Percentiles rank a stretch among this genome's conserved stretches.
Evolutionary conservation across 2,888 invertebrate genomes (phyloP).

Genomic region (Noctua comes): DNA sequence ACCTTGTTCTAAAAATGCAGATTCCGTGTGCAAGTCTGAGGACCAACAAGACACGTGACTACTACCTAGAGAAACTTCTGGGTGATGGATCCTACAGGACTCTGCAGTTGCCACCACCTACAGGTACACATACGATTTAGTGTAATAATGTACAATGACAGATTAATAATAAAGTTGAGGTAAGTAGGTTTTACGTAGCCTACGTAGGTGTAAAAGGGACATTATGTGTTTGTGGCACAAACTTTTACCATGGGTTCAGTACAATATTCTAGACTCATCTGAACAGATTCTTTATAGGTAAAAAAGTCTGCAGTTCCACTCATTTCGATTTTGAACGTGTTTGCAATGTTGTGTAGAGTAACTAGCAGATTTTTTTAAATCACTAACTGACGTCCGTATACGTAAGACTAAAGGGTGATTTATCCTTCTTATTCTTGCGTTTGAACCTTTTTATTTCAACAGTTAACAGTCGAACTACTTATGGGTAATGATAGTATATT

Average conservation of each 20-base stretch:
- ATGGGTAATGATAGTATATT: background rate
- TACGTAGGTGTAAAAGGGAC: background rate
- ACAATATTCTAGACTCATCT: background rate
- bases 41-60: constrained; percentile 75
- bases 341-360: background rate
- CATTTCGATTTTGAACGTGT: background rate
- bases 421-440: background rate
- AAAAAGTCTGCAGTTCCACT: background rate
- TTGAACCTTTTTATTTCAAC: background rate
- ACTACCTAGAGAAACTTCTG: constrained; percentile 80
- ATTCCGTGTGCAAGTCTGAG: constrained; percentile 77
- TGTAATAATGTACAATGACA: background rate
- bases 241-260: background rate
- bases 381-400: background rate
- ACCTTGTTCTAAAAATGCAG: constrained; percentile 81
- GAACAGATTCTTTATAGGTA: background rate
- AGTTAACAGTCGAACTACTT: background rate
- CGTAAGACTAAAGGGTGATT: background rate
- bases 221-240: background rate
- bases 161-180: background rate
- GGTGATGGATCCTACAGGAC: constrained; percentile 82
- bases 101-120: constrained; percentile 77
- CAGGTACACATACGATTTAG: constrained; percentile 69
- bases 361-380: background rate
- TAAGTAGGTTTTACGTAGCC: background rate